Base-by-base conservation (phyloP, 2,113 vertebrate species). In the Paedocypris sp. region DNA sequence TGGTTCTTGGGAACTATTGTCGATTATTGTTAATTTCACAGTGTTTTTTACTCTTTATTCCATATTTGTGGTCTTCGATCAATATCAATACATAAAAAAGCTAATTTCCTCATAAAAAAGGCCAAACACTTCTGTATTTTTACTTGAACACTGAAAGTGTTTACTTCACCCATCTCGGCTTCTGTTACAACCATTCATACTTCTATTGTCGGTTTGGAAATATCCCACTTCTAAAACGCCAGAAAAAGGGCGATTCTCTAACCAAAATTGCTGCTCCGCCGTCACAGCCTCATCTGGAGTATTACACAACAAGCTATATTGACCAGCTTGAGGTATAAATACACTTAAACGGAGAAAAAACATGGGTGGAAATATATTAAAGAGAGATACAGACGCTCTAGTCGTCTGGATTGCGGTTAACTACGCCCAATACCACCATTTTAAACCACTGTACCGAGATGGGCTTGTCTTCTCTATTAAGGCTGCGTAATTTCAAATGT, bases 241-340 rank as follows among this genome's bases (percentile, higher is more conserved):
- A 39, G 16, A 43, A 60, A 66, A 73, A 60, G 42, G 15, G 47
- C 26, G 10, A 41, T 26, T 61, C 13, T 4, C 23, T n/a, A 56
- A 61, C 74, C 69, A 69, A 52, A 73, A 72, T 71, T 74, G 51
- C 73, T 60, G 63, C 54, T 60, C 28, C 31, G 23, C 33, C 63
- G 38, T 61, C 52, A 42, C 23, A 36, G 48, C 20, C 43, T 60
- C 35, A 35, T 57, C 22, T 41, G 12, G 32, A 59, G 41, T 51
- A 50, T 32, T 20, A 41, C 54, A 41, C 25, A 15, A 38, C 25
- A 36, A 39, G 57, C 66, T 76, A 76, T 60, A 72, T 76, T 68
- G 73, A 74, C 60, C 9, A 23, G 50, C 22, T 15, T 10, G 16
- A 18, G 36, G 18, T 66, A 69, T 59, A 71, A 73, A 73, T 76